Conservation (phyloP, 2,797 vertebrate genomes). For the Podarcis siculus region DNA sequence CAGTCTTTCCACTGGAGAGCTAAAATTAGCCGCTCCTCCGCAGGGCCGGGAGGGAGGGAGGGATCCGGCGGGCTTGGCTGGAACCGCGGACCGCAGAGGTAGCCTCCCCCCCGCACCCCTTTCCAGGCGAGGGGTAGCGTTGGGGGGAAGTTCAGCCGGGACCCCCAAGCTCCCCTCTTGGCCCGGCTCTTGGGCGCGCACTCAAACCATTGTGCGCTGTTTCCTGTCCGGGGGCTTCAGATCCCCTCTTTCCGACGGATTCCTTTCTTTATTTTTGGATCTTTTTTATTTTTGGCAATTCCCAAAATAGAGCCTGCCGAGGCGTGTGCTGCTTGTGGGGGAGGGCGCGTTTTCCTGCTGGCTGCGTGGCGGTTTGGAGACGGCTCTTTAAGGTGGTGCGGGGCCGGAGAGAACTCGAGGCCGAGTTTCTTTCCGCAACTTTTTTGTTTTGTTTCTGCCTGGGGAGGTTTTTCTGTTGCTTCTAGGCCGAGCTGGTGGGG, state of each 20-base stretch:
- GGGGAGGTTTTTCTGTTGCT: neutral
- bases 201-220: too few relatives aligned
- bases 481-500: too few relatives aligned
- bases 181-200: too few relatives aligned
- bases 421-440: neutral
- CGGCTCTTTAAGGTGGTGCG: neutral
- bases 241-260: neutral
- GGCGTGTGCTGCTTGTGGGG: neutral
- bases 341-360: neutral
- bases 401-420: neutral
- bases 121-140: too few relatives aligned
- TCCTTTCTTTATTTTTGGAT: neutral
- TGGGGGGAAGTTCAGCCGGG: too few relatives aligned
- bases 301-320: conserved; percentile 23
- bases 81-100: too few relatives aligned
- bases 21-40: conserved; percentile 68
- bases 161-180: neutral
- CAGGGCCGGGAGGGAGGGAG: too few relatives aligned
- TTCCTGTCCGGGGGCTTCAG: too few relatives aligned
- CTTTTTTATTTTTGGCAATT: neutral
- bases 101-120: too few relatives aligned
- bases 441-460: neutral
- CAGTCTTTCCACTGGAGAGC: conserved; percentile 70
- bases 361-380: neutral
- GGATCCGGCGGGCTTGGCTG: too few relatives aligned